A percentile compares a stretch with the other conserved stretches of the same genome.
Conservation (phyloP, 1,140 invertebrate genomes). For the Brachionus paranguensis region DNA sequence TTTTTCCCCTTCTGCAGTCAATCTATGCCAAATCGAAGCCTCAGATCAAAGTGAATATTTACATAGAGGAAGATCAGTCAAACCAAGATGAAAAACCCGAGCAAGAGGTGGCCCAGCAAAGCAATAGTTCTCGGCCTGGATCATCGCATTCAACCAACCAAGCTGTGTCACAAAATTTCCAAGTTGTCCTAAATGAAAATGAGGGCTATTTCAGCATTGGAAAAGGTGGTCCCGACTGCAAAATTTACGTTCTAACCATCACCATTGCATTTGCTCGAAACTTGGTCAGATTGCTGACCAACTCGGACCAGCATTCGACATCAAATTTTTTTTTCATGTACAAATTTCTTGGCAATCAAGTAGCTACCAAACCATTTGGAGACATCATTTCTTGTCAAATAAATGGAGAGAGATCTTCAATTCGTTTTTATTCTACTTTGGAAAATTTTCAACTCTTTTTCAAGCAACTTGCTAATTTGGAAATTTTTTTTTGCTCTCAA, state of each 20-base stretch:
- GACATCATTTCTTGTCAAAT: slow-evolving; percentile 55
- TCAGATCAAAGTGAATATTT: slow-evolving; percentile 53
- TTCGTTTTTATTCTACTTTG: slow-evolving; percentile 51
- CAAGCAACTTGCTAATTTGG: slow-evolving; percentile 52
- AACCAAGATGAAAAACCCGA: slow-evolving; percentile 41
- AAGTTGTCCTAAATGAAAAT: slow-evolving; percentile 52
- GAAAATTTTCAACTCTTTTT: slow-evolving; percentile 53
- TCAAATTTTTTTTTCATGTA: slow-evolving; percentile 53
- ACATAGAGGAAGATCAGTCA: slow-evolving; percentile 52
- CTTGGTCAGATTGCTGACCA: slow-evolving; percentile 50
- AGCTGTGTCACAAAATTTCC: slow-evolving; percentile 44
- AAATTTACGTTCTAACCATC: slow-evolving; percentile 54
- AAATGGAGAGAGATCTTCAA: slow-evolving; percentile 55
- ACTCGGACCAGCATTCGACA: slow-evolving; percentile 6
- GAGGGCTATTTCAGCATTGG: slow-evolving; percentile 56
- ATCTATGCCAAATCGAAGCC: slow-evolving; percentile 56
- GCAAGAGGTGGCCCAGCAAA: neutral
- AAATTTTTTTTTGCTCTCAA: slow-evolving; percentile 30
- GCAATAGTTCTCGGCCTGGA: neutral
- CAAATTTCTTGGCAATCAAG: slow-evolving; percentile 56
- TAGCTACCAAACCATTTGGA: slow-evolving; percentile 55
- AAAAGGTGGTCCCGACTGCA: slow-evolving; percentile 47
- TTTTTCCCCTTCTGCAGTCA: slow-evolving; percentile 56
- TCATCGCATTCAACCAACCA: neutral
- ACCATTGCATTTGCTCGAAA: slow-evolving; percentile 56